A percentile compares a stretch with the other conserved stretches of the same genome.
Conservation (phyloP, 2,113 vertebrate genomes). For the Vidua macroura region DNA sequence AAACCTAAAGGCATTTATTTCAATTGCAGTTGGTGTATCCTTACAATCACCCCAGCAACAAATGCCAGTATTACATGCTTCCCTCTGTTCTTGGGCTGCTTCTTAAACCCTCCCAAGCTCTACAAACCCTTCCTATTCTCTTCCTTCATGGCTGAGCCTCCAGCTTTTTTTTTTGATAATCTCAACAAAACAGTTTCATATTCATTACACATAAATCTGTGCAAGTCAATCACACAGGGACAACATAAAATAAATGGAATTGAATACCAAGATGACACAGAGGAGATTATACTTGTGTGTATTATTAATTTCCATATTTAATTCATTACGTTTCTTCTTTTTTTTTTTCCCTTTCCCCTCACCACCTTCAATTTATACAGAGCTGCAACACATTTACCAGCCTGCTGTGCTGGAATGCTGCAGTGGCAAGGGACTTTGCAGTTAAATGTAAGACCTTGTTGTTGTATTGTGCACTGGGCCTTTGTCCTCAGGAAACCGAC, state of each 20-base stretch:
- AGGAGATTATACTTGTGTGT: conserved; percentile 14
- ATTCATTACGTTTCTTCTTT: conserved; percentile 14
- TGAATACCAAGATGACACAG: conserved; percentile 32
- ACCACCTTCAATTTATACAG: neutral
- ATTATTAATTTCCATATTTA: conserved; percentile 67
- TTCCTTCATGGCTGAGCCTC: neutral
- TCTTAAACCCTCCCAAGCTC: neutral
- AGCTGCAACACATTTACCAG: conserved; percentile 60
- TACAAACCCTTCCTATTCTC: neutral
- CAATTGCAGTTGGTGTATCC: neutral
- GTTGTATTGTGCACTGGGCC: conserved; percentile 32
- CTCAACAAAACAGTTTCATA: conserved; percentile 14
- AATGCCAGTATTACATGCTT: neutral
- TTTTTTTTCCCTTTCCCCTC: accelerated
- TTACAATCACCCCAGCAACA: neutral
- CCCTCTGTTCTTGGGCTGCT: neutral
- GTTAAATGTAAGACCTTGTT: conserved; percentile 56
- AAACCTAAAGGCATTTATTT: conserved; percentile 7
- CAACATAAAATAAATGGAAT: conserved; percentile 26
- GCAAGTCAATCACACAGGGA: neutral
- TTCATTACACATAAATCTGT: conserved; percentile 10
- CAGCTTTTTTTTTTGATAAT: neutral
- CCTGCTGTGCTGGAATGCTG: conserved; percentile 58
- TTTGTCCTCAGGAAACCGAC: conserved; percentile 59
- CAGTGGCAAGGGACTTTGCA: conserved; percentile 45